Evolutionary conservation across 2,113 vertebrate genomes (phyloP).

Genomic region (Phrynocephalus versicolor): DNA sequence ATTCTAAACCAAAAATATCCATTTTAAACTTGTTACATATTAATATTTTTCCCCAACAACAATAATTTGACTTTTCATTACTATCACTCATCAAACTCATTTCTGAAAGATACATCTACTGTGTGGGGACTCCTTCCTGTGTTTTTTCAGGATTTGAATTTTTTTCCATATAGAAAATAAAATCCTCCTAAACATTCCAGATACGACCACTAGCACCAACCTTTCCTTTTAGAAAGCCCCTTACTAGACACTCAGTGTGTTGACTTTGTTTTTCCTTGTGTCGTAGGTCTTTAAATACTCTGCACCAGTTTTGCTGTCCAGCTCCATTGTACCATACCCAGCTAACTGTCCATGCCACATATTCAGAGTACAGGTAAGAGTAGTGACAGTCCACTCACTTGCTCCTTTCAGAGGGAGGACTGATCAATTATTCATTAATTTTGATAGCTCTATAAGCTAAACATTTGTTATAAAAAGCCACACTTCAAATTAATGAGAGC

Average conservation of each 20-base stretch:
- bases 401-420: conserved; percentile 18
- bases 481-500: not conserved
- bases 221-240: conserved; percentile 43
- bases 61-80: conserved; percentile 21
- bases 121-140: conserved; percentile 31
- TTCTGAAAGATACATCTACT: conserved; percentile 20
- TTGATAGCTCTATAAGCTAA: not conserved
- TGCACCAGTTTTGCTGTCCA: conserved; percentile 78
- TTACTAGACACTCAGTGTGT: conserved; percentile 60
- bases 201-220: conserved; percentile 26
- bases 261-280: conserved; percentile 81
- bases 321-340: conserved; percentile 75
- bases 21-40: conserved; percentile 44
- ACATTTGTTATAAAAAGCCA: not conserved
- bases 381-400: conserved; percentile 64
- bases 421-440: conserved; percentile 2
- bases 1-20: not conserved
- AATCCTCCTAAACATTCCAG: conserved; percentile 26
- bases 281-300: conserved; percentile 79
- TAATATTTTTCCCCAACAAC: not conserved
- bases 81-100: conserved; percentile 38
- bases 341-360: conserved; percentile 78
- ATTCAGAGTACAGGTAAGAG: conserved; percentile 81
- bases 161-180: conserved; percentile 34
- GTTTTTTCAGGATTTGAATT: conserved; percentile 17